Base-by-base conservation (phyloP, 1,140 invertebrate species). In the Oncopeltus fasciatus region DNA sequence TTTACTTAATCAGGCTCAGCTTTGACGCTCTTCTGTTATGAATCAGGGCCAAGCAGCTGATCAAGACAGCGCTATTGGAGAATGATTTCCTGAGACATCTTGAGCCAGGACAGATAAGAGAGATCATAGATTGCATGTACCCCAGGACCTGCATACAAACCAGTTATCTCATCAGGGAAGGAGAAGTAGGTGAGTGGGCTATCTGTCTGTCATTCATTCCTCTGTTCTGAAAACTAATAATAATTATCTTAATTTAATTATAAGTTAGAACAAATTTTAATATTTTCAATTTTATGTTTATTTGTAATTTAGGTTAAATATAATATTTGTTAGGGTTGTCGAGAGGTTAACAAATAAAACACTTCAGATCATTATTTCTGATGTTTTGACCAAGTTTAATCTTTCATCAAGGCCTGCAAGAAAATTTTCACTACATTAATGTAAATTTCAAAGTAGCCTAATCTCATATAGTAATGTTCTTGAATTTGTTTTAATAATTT, bases 1-100 rank as follows among this genome's bases (percentile, higher is more conserved):
- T 9, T 11, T 53, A 29, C 49, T 21, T 51, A n/a, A 51, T 21
- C 20, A 51, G 20, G 11, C 8, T 51, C 9, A n/a, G 20, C 20
- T 14, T 11, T n/a, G n/a, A n/a, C n/a, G n/a, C n/a, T n/a, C n/a
- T 57, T 60, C 16, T 59, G 31, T 57, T 31, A 38, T 56, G 61
- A 65, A 63, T 16, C 66, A 84, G 83, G 66, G 78, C 82, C 2
- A 79, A 81, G 65, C 81, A 85, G 65, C 69, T 86, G 26, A 86
- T 90, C 49, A 82, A 81, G 67, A 75, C 78, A 28, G 86, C 87
- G 0, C 82, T 97, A 57, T 80, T 86, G 71, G 85, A 85, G 51
- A 97, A 97, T 72, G 90, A 95, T 71, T 96, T 97, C 73, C 80
- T 97, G 65, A 88, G 87, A 69, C 94, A 96, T 73, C 76, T 96